Evolutionary conservation across 2,113 vertebrate genomes (phyloP), one percentile per base, ranked within the genome.

Genomic region (Sardina pilchardus): DNA sequence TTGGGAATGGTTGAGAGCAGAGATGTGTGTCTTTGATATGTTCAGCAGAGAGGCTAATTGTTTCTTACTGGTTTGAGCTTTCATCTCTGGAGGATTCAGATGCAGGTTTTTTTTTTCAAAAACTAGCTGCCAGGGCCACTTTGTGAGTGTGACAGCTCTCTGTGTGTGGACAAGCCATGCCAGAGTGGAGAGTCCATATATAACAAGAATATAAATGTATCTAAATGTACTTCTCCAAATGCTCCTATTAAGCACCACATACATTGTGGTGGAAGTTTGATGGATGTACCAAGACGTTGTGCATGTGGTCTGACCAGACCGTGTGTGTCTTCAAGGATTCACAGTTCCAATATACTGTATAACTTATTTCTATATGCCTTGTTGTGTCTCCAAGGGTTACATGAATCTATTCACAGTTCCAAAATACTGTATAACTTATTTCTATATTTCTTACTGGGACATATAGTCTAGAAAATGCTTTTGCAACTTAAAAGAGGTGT

Each of bases 401-500:
- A n/a, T n/a, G n/a, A n/a, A 9, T 45, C 44, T 45, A 45, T 45
- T 9, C 44, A 45, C 44, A 45, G 44, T 9, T 1, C 44, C 6
- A 9, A 45, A 7, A 45, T 2, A 45, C 44, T 67, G 83, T 87
- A 85, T 85, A 89, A 45, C 81, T 85, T 82, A 48, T 53, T 19
- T 63, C 56, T 24, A n/a, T 24, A 21, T 6, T 9, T 1, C 24
- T 19, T 24, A 21, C 26, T 1, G 6, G 4, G 24, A 63, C 24
- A 21, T 63, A 7, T 5, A n/a, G n/a, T 21, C 4, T 71, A 71
- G 14, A 2, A 71, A 71, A 71, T 87, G 89, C 90, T 88, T 92
- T 67, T 63, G 85, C 89, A 82, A 85, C 85, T 92, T 90, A 85
- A 89, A 93, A 90, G 90, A 89, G 92, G 90, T 91, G 88, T 92